Evolutionary conservation across 2,797 vertebrate genomes (phyloP).

Genomic region (Peromyscus nudipes): DNA sequence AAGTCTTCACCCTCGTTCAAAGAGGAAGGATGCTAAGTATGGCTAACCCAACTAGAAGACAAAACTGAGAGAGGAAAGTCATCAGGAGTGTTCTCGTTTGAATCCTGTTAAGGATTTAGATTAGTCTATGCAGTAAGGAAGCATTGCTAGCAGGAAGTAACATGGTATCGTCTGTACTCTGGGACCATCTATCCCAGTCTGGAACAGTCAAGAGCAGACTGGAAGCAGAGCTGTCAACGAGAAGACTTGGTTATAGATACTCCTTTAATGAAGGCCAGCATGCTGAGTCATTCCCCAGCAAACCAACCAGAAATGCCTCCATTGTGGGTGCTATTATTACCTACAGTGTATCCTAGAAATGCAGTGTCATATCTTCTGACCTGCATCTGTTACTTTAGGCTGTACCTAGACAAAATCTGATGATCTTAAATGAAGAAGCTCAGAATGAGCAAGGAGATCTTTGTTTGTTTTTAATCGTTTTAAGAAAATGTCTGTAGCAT

Average conservation of each 20-base stretch:
- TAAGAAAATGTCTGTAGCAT: slow-evolving; percentile 26
- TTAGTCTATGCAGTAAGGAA: neutral
- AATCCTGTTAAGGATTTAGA: slow-evolving; percentile 42
- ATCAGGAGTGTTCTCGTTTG: slow-evolving; percentile 3
- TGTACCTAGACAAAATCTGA: slow-evolving; percentile 39
- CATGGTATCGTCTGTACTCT: slow-evolving; percentile 27
- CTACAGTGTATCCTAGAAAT: neutral
- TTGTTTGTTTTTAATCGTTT: slow-evolving; percentile 29
- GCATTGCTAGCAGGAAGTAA: neutral
- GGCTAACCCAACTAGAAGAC: slow-evolving; percentile 40
- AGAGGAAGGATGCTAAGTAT: slow-evolving; percentile 44
- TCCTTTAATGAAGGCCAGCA: slow-evolving; percentile 22
- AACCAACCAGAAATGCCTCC: slow-evolving; percentile 27
- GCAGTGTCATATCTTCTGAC: slow-evolving; percentile 46
- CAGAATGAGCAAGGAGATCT: slow-evolving; percentile 7
- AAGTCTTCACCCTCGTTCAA: slow-evolving; percentile 49
- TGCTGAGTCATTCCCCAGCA: neutral
- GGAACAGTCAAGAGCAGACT: neutral
- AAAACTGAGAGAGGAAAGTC: neutral
- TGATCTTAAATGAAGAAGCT: neutral
- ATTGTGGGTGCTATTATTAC: neutral
- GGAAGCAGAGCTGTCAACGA: neutral
- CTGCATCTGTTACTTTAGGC: slow-evolving; percentile 29
- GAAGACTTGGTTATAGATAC: neutral
- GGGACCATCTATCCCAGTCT: neutral